These are phyloP conservation scores for Liposcelis brunnea DNA, from an alignment of 2,888 invertebrate species.

Conservation along the genomic window DNA sequence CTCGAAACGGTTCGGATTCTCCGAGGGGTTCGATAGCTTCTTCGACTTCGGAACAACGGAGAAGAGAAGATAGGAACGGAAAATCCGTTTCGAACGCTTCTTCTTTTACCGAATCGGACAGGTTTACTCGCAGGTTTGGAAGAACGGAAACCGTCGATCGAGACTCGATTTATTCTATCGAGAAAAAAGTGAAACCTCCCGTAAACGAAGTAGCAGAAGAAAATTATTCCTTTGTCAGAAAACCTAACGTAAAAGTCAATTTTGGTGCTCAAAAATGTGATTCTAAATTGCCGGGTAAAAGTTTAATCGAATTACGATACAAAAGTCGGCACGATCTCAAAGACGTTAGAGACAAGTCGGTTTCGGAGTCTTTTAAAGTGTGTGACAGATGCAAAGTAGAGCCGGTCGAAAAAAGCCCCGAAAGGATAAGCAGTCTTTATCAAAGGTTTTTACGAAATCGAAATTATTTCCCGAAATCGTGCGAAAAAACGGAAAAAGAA, in stretches of 20 bases:
- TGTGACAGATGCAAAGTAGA: neutral
- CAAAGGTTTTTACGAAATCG: constrained; percentile 1
- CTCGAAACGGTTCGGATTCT: constrained; percentile 32
- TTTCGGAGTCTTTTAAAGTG: neutral
- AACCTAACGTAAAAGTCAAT: constrained; percentile 12
- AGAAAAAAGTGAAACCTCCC: too few relatives aligned
- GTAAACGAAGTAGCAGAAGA: constrained; percentile 14
- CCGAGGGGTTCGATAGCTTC: constrained; percentile 27
- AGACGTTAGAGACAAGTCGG: too few relatives aligned
- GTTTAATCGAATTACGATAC: too few relatives aligned
- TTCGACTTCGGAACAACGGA: constrained; percentile 11
- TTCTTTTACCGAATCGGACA: constrained; percentile 12
- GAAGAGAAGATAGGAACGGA: constrained; percentile 7
- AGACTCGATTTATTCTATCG: too few relatives aligned
- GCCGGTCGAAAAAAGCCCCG: neutral
- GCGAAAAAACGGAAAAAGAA: constrained; percentile 17
- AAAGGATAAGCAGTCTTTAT: neutral
- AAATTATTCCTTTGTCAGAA: constrained; percentile 13
- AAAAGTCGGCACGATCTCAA: too few relatives aligned
- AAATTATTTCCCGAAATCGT: constrained; percentile 2
- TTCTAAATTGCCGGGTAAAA: too few relatives aligned
- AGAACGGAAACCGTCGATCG: too few relatives aligned
- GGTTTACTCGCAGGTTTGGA: neutral
- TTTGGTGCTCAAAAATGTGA: constrained; percentile 15
- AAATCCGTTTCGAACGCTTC: constrained; percentile 11